Conservation (phyloP, 1,140 invertebrate genomes). For the Neelides sp. region DNA sequence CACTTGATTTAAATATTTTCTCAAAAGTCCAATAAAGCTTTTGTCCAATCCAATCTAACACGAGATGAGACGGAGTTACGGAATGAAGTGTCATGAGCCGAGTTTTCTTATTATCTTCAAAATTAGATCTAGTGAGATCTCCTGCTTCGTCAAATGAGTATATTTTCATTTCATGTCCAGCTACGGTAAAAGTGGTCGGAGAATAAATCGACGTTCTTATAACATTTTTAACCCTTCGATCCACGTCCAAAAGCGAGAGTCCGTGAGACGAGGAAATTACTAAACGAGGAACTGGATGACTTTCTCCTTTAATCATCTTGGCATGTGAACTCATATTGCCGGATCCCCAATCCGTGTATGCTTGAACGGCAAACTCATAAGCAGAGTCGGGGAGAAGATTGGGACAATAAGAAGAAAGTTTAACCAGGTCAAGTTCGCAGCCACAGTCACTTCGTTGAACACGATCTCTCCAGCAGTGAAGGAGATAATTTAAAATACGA, state of each 20-base stretch:
- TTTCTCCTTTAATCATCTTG: conserved; percentile 46
- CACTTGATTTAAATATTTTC: not conserved
- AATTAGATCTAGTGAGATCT: conserved; percentile 53
- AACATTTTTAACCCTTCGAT: no score
- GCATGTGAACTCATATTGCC: conserved; percentile 52
- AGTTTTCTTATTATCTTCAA: conserved; percentile 33
- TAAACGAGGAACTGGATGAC: conserved; percentile 62
- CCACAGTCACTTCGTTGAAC: conserved; percentile 12
- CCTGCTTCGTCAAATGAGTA: conserved; percentile 69
- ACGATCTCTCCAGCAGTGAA: conserved; percentile 48
- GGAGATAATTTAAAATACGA: conserved; percentile 54
- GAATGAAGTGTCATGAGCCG: conserved; percentile 3
- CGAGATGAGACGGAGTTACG: conserved; percentile 13
- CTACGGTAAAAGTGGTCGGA: conserved; percentile 34
- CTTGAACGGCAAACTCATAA: conserved; percentile 56
- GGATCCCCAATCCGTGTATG: conserved; percentile 58
- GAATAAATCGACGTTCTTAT: no score
- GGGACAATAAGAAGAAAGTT: conserved; percentile 34
- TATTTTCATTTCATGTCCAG: conserved; percentile 50
- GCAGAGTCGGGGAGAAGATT: conserved; percentile 47
- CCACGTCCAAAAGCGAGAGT: conserved; percentile 58
- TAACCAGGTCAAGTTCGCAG: conserved; percentile 9
- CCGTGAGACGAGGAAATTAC: conserved; percentile 55
- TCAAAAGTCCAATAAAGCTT: conserved; percentile 54
- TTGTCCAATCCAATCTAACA: conserved; percentile 64